phyloP scores from a whole-genome alignment of 2,888 invertebrate genomes.

The Lutraria lutraria region DNA sequence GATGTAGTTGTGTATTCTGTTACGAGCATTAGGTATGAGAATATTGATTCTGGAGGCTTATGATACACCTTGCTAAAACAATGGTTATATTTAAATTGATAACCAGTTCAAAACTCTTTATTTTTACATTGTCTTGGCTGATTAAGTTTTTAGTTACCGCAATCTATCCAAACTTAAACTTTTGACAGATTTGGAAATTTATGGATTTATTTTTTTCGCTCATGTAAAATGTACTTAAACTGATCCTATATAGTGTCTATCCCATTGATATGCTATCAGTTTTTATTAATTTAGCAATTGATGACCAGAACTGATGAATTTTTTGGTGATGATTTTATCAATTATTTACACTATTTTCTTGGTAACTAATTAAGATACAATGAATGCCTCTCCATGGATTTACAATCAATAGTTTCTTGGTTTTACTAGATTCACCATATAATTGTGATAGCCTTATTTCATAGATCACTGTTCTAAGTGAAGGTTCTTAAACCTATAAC shows the following conservation, averaged over 20 bases:
- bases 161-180: neutral
- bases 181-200: no score
- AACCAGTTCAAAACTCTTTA: neutral
- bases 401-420: neutral
- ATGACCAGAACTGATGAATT: neutral
- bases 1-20: neutral
- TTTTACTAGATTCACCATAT: neutral
- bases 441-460: neutral
- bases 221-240: neutral
- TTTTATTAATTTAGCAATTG: neutral
- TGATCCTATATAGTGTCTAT: neutral
- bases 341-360: neutral
- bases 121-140: neutral
- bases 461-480: neutral
- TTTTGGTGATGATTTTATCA: conserved; percentile 4
- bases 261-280: neutral
- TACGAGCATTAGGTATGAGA: neutral
- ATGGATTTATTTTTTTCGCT: no score
- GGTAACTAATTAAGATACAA: neutral
- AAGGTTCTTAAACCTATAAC: neutral
- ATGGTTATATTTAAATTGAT: neutral
- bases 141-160: neutral
- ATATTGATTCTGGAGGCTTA: conserved; percentile 2
- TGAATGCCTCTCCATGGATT: neutral
- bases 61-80: conserved; percentile 15